A percentile compares a stretch with the other conserved stretches of the same genome.
These are phyloP conservation scores for Cosmia pyralina DNA, from an alignment of 2,888 invertebrate genomes.

Conservation along the genomic window DNA sequence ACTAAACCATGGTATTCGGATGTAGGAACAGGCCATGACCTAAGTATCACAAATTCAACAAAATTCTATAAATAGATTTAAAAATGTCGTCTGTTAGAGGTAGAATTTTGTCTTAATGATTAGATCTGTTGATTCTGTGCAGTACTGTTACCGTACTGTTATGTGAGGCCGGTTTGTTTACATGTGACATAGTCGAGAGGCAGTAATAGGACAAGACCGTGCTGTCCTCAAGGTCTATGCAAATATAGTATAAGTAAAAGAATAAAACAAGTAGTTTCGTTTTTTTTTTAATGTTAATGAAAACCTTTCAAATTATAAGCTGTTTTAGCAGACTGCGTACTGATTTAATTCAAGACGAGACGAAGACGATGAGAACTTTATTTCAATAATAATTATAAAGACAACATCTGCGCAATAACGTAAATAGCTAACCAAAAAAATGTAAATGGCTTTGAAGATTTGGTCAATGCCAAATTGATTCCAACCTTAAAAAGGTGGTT, in stretches of 20 bases:
- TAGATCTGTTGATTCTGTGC: conserved; percentile 36
- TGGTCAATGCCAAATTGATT: not conserved
- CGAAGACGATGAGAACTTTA: too few relatives aligned
- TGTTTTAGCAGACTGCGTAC: not conserved
- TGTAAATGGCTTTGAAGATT: not conserved
- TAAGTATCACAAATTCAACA: too few relatives aligned
- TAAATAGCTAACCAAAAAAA: too few relatives aligned
- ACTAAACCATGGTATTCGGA: too few relatives aligned
- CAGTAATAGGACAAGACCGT: conserved; percentile 29
- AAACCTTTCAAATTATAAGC: not conserved
- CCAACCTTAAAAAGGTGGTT: too few relatives aligned
- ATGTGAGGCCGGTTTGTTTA: conserved; percentile 40
- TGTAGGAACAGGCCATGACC: too few relatives aligned
- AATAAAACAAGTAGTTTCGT: too few relatives aligned
- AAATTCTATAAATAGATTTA: not conserved
- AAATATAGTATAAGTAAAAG: not conserved
- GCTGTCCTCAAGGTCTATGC: not conserved
- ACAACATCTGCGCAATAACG: not conserved
- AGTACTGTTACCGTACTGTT: conserved; percentile 50
- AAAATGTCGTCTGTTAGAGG: conserved; percentile 10
- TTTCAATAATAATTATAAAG: too few relatives aligned
- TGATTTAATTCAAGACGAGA: too few relatives aligned
- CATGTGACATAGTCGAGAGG: conserved; percentile 5
- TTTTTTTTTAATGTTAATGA: too few relatives aligned
- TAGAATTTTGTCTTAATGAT: conserved; percentile 47